A percentile compares a stretch with the other conserved stretches of the same genome.
Conservation (phyloP, 2,797 vertebrate species). For the Thalassophryne amazonica region DNA sequence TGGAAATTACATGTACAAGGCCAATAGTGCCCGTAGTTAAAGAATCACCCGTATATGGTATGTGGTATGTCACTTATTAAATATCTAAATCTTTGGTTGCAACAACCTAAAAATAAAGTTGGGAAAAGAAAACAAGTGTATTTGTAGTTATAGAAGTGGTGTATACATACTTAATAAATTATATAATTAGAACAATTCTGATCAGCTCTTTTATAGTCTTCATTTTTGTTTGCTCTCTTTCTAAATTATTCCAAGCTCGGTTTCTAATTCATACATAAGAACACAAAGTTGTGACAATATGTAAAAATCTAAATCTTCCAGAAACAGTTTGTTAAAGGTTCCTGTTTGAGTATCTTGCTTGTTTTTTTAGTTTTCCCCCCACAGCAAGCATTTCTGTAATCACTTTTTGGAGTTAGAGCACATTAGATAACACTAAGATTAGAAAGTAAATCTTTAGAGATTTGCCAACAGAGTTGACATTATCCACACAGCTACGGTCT, state of each 20-base stretch:
- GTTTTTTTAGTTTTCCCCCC: conserved; percentile 1
- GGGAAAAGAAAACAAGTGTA: no score
- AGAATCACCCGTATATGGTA: no score
- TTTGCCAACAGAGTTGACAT: conserved; percentile 41
- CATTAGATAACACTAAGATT: conserved; percentile 55
- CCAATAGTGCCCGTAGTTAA: no score
- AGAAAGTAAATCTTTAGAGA: conserved; percentile 62
- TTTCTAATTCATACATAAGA: neutral
- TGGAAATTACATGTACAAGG: no score
- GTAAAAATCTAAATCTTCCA: neutral
- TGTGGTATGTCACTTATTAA: no score
- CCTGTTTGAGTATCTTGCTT: neutral
- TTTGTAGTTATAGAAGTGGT: no score
- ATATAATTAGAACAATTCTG: no score
- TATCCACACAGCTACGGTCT: conserved; percentile 41
- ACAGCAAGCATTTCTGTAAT: conserved; percentile 33
- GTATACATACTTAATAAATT: no score
- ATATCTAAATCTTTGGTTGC: no score
- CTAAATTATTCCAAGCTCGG: neutral
- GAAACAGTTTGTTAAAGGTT: neutral
- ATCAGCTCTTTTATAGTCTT: neutral
- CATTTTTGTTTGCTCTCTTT: neutral
- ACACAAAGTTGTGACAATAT: neutral
- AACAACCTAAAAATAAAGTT: no score
- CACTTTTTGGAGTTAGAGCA: conserved; percentile 39